Conservation (phyloP, 2,113 vertebrate genomes). For the Lontra canadensis region DNA sequence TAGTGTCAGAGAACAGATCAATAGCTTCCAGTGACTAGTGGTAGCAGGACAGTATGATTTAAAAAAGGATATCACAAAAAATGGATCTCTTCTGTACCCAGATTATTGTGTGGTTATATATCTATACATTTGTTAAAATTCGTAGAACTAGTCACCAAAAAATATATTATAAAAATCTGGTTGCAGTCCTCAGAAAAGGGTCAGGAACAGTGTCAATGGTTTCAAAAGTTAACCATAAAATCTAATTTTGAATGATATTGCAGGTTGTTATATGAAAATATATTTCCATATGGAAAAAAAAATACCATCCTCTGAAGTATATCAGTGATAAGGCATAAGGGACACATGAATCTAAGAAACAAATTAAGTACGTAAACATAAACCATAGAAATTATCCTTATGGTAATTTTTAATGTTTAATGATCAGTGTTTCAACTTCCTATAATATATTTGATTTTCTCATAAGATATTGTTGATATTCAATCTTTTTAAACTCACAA, state of each 20-base stretch:
- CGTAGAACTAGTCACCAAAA: background rate
- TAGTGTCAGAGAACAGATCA: background rate
- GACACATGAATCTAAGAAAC: background rate
- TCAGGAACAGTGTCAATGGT: background rate
- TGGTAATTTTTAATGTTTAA: background rate
- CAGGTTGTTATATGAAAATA: background rate
- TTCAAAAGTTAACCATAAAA: background rate
- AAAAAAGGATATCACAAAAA: background rate
- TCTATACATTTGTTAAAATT: background rate
- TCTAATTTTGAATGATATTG: background rate
- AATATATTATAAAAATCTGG: background rate
- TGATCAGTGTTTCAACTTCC: background rate
- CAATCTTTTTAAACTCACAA: background rate
- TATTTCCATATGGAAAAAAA: background rate
- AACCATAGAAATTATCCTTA: background rate
- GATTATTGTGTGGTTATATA: background rate
- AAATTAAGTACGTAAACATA: background rate
- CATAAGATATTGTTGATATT: background rate
- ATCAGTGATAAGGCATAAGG: background rate
- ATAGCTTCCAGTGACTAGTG: background rate
- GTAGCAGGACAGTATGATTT: background rate
- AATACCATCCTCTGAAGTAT: background rate
- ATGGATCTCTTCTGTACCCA: background rate
- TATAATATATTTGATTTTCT: background rate
- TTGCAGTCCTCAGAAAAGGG: background rate